Percentiles rank a stretch among this genome's conserved stretches.
phyloP scores from a whole-genome alignment of 2,888 invertebrate genomes.

The Baronia brevicornis region DNA sequence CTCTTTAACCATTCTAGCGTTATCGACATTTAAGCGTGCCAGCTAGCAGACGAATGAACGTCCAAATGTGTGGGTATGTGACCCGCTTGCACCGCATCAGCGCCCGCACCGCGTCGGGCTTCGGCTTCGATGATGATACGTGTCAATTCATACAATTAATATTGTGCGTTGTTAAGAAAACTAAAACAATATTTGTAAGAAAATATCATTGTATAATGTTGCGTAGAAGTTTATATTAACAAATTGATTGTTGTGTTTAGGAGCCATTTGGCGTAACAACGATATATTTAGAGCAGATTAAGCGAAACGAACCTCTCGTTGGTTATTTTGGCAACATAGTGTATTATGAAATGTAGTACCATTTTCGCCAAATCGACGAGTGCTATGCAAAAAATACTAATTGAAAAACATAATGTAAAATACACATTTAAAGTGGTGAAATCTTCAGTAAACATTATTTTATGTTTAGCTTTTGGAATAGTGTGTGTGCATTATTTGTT shows the following conservation, averaged over 20 bases:
- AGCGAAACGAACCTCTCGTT: constrained; percentile 2
- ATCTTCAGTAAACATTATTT: constrained; percentile 37
- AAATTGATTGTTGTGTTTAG: constrained; percentile 45
- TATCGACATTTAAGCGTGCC: too few relatives aligned
- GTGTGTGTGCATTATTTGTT: constrained; percentile 51
- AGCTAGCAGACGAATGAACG: too few relatives aligned
- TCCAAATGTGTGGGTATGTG: too few relatives aligned
- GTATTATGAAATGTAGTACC: not conserved
- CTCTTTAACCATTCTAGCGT: too few relatives aligned
- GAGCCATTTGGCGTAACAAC: too few relatives aligned
- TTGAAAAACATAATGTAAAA: constrained; percentile 3
- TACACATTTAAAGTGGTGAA: constrained; percentile 25
- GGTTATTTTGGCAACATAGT: constrained; percentile 1
- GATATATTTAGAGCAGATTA: constrained; percentile 19
- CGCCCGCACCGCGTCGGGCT: constrained; percentile 17
- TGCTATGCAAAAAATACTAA: constrained; percentile 6
- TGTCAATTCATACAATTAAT: constrained; percentile 73
- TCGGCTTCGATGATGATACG: constrained; percentile 53
- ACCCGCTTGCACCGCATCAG: constrained; percentile 18
- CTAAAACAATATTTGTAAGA: constrained; percentile 62
- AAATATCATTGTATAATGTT: constrained; percentile 60
- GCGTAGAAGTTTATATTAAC: constrained; percentile 63
- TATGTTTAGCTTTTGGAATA: constrained; percentile 45
- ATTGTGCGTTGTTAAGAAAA: constrained; percentile 67
- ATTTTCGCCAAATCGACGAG: constrained; percentile 7